A percentile compares a stretch with the other conserved stretches of the same genome.
Conservation (phyloP, 2,113 vertebrate genomes). For the Cromileptes altivelis region DNA sequence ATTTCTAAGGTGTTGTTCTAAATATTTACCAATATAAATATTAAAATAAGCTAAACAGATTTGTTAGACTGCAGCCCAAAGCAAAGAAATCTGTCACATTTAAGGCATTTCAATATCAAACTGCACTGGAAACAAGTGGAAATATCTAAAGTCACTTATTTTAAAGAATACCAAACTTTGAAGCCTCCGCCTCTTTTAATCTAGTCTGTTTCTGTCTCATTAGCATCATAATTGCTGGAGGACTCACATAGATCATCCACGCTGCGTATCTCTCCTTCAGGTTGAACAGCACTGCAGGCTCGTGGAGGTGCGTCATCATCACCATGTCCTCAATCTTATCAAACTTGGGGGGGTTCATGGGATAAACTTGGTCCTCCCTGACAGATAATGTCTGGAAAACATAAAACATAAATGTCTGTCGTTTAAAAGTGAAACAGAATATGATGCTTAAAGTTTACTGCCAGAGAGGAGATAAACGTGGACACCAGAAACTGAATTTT, state of each 20-base stretch:
- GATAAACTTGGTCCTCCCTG: conserved; percentile 87
- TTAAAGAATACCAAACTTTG: too few species aligned
- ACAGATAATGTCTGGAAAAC: conserved; percentile 86
- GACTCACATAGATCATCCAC: conserved; percentile 81
- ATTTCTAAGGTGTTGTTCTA: too few species aligned
- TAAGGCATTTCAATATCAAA: too few species aligned
- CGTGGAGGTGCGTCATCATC: conserved; percentile 87
- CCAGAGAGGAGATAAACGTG: neutral
- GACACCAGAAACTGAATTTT: neutral
- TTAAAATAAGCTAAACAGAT: too few species aligned
- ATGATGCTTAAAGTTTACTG: neutral
- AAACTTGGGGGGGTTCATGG: conserved; percentile 89
- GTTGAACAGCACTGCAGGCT: conserved; percentile 85
- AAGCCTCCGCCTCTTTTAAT: neutral
- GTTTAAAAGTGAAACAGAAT: conserved; percentile 15
- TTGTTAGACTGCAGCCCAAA: too few species aligned
- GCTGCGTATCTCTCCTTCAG: conserved; percentile 76
- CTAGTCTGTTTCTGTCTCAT: too few species aligned
- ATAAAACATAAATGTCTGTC: neutral
- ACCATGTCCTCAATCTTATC: conserved; percentile 78
- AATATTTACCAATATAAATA: too few species aligned
- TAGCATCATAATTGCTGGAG: neutral
- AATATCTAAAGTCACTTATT: too few species aligned
- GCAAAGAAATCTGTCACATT: too few species aligned
- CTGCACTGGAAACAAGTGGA: too few species aligned